Evolutionary conservation across 2,113 vertebrate species (phyloP).

Genomic region (Galeopterus variegatus): DNA sequence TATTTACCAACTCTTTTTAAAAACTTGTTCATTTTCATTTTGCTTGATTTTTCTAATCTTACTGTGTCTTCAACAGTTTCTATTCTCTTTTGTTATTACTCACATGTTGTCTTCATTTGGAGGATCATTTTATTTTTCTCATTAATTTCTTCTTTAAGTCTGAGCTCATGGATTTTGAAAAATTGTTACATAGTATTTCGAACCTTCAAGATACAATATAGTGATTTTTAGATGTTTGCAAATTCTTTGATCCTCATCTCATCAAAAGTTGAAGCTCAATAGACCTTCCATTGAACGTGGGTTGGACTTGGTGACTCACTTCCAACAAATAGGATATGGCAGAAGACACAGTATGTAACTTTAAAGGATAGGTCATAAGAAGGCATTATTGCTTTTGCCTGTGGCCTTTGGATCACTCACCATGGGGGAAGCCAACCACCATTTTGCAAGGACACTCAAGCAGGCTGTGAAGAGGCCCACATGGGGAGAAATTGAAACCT

Average conservation of each 20-base stretch:
- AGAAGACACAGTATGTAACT: neutral
- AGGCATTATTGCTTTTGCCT: neutral
- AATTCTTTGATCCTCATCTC: neutral
- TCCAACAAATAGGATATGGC: neutral
- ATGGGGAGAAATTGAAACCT: neutral
- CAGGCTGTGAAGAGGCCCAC: neutral
- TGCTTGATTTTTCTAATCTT: neutral
- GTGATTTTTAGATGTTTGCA: neutral
- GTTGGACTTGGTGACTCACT: neutral
- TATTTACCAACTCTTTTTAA: neutral
- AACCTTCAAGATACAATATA: neutral
- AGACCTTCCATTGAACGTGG: neutral
- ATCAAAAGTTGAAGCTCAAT: neutral
- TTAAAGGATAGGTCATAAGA: neutral
- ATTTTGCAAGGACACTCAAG: neutral
- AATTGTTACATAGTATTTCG: neutral
- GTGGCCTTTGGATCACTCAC: neutral
- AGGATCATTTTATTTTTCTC: conserved; percentile 5
- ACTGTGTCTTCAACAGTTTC: conserved; percentile 7
- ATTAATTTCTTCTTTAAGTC: neutral
- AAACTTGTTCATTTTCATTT: neutral
- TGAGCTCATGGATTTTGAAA: neutral
- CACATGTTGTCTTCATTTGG: neutral
- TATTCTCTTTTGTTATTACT: conserved; percentile 10
- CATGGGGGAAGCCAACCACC: neutral